Conservation (phyloP, 64 coral and sea anemone genomes). For the Stylophora pistillata region DNA sequence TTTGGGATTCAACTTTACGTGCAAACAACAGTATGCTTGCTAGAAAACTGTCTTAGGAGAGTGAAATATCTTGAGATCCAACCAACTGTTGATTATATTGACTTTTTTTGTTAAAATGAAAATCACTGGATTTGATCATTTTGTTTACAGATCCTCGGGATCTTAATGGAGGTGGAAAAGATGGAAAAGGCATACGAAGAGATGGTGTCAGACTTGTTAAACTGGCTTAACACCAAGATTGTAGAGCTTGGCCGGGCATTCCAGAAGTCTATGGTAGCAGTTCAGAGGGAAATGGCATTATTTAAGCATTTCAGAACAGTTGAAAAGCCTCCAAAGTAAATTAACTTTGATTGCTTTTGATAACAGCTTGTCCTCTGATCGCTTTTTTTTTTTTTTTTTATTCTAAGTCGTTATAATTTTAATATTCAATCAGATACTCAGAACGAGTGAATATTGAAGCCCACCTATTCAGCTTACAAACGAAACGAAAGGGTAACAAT, state of each 20-base stretch:
- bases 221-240: constrained; percentile 82
- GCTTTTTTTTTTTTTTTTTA: too few relatives aligned
- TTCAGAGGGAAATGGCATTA: constrained; percentile 84
- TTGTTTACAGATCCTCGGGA: constrained; percentile 75
- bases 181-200: constrained; percentile 79
- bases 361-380: too few relatives aligned
- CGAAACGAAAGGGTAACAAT: constrained; percentile 81
- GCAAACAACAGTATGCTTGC: too few relatives aligned
- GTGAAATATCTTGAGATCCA: too few relatives aligned
- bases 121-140: background rate
- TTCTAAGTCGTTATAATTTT: background rate
- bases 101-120: background rate
- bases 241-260: constrained; percentile 62
- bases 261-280: constrained; percentile 78
- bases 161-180: constrained; percentile 89
- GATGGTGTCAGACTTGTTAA: constrained; percentile 89
- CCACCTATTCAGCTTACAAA: constrained; percentile 91
- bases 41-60: too few relatives aligned
- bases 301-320: constrained; percentile 98
- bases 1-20: too few relatives aligned
- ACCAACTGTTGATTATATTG: too few relatives aligned
- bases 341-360: background rate
- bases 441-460: constrained; percentile 96
- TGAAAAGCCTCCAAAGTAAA: constrained; percentile 98
- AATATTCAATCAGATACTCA: constrained; percentile 58